Percentiles rank a stretch among this genome's conserved stretches.
phyloP scores from a whole-genome alignment of 2,113 vertebrate species.

The Maylandia zebra region DNA sequence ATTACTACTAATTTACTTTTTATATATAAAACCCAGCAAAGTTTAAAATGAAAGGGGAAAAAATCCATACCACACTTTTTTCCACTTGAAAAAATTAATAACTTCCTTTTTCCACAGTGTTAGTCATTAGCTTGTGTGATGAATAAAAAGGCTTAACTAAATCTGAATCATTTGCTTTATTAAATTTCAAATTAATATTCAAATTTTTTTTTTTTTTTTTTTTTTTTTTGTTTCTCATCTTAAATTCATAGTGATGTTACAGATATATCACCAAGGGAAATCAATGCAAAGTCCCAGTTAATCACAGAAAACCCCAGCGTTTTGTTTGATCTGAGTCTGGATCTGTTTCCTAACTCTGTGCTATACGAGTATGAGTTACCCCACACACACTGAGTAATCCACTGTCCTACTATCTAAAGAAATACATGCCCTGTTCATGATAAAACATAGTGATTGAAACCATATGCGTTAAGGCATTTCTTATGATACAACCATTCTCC shows the following conservation, averaged over 20 bases:
- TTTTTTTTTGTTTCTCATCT: background rate
- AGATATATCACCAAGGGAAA: slow-evolving; percentile 10
- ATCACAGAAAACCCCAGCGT: background rate
- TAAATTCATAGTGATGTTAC: background rate
- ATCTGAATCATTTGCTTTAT: background rate
- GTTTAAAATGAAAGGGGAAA: background rate
- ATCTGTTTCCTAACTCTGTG: background rate
- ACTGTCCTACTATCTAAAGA: background rate
- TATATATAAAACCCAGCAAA: background rate
- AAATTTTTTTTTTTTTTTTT: no score
- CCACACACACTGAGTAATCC: background rate
- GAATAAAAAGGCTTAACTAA: background rate
- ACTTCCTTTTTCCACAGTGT: background rate
- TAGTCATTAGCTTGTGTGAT: background rate
- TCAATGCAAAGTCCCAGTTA: background rate
- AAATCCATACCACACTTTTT: background rate
- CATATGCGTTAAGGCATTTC: background rate
- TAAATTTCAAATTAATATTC: no score
- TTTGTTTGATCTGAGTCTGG: background rate
- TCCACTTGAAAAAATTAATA: background rate
- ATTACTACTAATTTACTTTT: background rate
- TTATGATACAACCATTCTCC: background rate
- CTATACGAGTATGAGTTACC: background rate
- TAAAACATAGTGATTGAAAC: background rate
- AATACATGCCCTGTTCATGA: background rate